Base-by-base conservation (phyloP, 2,888 invertebrate genomes). In the Bugulina stolonifera region DNA sequence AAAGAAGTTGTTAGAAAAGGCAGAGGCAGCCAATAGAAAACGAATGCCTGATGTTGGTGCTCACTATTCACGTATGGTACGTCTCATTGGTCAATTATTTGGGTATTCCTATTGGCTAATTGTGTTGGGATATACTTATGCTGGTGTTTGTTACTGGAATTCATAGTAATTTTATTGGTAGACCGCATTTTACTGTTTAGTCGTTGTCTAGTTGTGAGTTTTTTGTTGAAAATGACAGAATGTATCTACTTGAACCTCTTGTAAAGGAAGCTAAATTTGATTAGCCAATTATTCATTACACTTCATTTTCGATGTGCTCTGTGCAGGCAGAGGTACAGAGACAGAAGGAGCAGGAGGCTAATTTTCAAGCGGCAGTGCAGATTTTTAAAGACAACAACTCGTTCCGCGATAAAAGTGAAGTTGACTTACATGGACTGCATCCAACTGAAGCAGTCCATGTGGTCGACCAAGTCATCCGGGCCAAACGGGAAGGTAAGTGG, bases 391-490 rank as follows among this genome's bases (percentile, higher is more conserved):
- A 58, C 35, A 72, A 55, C 55, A 73, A 64, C 34, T 14, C 32
- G 32, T 29, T 10, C 34, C 25, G 64, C 10, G 27, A 32, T 32
- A 27, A n/a, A n/a, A 80, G 87, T 76, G 77, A 87, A 69, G 83
- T 94, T 14, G 94, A 94, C 82, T 86, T 94, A 0, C 94, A 94
- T 81, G 90, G 89, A 80, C 84, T 93, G 54, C 90, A 88, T 76
- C 90, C 91, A 0, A 84, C 87, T 23, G 93, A 93, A 82, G 93
- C 93, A 0, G 83, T 89, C 29, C 87, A 88, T 70, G 79, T 79
- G 0, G 73, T 86, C 43, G 77, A 80, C 3, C 75, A 76, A 23
- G 79, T 82, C 52, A 72, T 84, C 1, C 73, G 75, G 35, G 73
- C 78, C 69, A 79, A 79, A 72, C 77, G 79, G 71, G 74, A 71